A percentile compares a stretch with the other conserved stretches of the same genome.
phyloP scores from a whole-genome alignment of 2,113 vertebrate species.

The Pteronura brasiliensis region DNA sequence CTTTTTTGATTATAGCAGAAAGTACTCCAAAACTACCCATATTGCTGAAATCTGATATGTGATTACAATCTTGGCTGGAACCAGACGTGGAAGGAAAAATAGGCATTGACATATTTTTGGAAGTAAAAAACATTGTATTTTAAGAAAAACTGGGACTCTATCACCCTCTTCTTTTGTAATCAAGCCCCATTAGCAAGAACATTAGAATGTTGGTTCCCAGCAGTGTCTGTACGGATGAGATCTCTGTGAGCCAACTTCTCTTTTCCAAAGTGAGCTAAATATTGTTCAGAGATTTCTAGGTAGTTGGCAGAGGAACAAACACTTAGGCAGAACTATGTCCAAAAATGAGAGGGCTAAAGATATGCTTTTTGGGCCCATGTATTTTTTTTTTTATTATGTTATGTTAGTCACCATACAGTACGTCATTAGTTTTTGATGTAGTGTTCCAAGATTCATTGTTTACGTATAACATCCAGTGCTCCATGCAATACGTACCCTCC shows the following conservation, averaged over 20 bases:
- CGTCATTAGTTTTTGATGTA: no score
- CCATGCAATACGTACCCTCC: no score
- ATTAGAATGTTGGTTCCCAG: neutral
- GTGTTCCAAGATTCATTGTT: no score
- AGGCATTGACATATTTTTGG: constrained; percentile 14
- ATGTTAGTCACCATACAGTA: no score
- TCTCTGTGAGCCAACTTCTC: neutral
- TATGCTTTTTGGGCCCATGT: neutral
- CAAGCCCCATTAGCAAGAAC: constrained; percentile 11
- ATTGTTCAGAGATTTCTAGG: constrained; percentile 42
- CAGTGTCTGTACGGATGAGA: neutral
- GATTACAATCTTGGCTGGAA: neutral
- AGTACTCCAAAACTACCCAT: neutral
- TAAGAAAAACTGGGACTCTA: constrained; percentile 7
- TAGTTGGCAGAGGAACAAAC: constrained; percentile 41
- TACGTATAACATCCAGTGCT: no score
- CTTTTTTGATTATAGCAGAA: constrained; percentile 12
- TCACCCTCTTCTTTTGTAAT: neutral
- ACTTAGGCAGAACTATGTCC: constrained; percentile 19
- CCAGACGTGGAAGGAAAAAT: neutral
- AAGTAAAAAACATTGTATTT: neutral
- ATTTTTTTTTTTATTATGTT: neutral
- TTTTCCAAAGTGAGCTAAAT: constrained; percentile 38
- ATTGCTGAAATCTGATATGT: neutral
- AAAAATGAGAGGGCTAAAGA: constrained; percentile 25